Evolutionary conservation across 2,113 vertebrate species (phyloP), one percentile per base, ranked within the genome.

Genomic region (Podilymbus podiceps): DNA sequence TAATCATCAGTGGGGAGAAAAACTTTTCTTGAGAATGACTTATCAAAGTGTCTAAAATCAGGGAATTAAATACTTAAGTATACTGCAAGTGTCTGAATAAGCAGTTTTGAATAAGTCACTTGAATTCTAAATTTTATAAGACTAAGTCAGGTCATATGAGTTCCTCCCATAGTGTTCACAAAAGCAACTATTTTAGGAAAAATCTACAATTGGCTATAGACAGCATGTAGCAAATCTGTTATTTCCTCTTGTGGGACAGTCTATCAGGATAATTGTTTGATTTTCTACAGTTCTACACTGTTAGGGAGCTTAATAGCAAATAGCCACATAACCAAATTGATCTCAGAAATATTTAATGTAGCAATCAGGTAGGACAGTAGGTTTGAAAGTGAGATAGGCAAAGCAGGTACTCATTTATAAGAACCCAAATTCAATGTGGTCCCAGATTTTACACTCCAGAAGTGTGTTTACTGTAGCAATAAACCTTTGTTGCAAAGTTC

Each of bases 381-480:
- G 20, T 47, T 71, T 77, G 17, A 17, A 15, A 84, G 19, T n/a
- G 23, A 72, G 18, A 63, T 19, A 40, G 23, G 58, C 7, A 74
- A 78, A 47, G 5, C 8, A 72, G 72, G 42, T 46, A 18, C 8
- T 84, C 19, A 59, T 28, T 55, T 71, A 47, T 44, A 3, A 86
- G 18, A 85, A 59, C 50, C 6, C 3, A 59, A 78, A 73, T 67
- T 56, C 46, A 15, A 44, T 7, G 3, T 40, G 19, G 47, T 64
- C 2, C 18, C 11, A 42, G 16, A 55, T 90, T 85, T 85, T 52
- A 35, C 12, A 30, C 20, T 64, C 17, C 24, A 35, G 7, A 82
- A 62, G 6, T 7, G 2, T 33, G 6, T 2, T 55, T 72, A 33
- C 5, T 53, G 4, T 38, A 47, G 12, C 2, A 1, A 60, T 38